Conservation (phyloP, 2,888 invertebrate genomes). For the Gibbula magus region DNA sequence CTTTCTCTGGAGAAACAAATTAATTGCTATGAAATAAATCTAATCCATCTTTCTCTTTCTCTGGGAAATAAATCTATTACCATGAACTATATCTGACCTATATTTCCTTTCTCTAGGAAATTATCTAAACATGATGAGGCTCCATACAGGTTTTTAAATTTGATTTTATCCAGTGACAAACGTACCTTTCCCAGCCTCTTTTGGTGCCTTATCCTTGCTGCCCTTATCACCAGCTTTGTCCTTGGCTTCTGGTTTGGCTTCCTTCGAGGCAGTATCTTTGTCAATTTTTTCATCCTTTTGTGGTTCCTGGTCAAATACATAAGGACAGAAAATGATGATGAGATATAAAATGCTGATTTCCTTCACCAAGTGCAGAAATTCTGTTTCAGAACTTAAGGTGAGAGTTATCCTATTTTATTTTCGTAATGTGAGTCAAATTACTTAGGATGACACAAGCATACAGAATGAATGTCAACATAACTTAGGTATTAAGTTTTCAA, state of each 20-base stretch:
- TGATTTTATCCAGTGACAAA: background rate
- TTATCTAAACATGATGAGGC: too few species aligned
- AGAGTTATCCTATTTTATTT: too few species aligned
- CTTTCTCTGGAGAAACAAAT: constrained; percentile 37
- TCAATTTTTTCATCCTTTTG: constrained; percentile 62
- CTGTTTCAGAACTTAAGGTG: too few species aligned
- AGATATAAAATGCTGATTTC: background rate
- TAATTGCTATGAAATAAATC: background rate
- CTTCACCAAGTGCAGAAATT: constrained; percentile 16
- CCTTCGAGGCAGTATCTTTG: constrained; percentile 57
- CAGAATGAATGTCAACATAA: too few species aligned
- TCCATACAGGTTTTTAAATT: background rate
- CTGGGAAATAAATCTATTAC: too few species aligned
- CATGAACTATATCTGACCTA: too few species aligned
- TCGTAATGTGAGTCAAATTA: too few species aligned
- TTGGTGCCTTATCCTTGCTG: constrained; percentile 61
- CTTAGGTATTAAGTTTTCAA: too few species aligned
- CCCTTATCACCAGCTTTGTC: constrained; percentile 67
- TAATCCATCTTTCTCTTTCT: too few species aligned
- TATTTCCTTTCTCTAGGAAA: too few species aligned
- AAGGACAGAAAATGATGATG: background rate
- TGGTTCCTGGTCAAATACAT: constrained; percentile 43
- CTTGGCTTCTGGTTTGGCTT: constrained; percentile 61
- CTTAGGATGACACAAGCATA: too few species aligned
- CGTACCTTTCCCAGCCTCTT: constrained; percentile 64